These are phyloP conservation scores for Adelognathus sp. DNA, from an alignment of 2,888 invertebrate genomes.

Conservation along the genomic window DNA sequence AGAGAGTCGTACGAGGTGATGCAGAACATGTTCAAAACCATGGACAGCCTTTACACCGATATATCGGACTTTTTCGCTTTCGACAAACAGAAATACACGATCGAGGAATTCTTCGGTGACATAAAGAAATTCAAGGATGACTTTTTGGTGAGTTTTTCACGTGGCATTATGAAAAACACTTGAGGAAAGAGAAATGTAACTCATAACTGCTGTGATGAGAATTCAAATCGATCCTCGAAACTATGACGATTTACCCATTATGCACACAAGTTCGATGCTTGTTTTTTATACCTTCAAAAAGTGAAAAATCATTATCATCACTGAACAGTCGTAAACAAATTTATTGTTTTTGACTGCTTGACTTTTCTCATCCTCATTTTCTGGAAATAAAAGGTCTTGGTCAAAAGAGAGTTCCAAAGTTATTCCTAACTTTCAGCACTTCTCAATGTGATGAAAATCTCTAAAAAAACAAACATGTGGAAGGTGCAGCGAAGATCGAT, in stretches of 20 bases:
- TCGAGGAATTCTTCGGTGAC: conserved; percentile 98
- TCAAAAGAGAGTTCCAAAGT: neutral
- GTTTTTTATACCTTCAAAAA: too few species aligned
- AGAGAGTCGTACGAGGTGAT: conserved; percentile 93
- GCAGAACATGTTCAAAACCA: conserved; percentile 96
- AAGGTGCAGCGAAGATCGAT: too few species aligned
- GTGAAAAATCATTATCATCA: too few species aligned
- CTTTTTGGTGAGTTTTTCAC: conserved; percentile 86
- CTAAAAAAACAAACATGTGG: too few species aligned
- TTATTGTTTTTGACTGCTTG: too few species aligned
- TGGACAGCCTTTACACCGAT: conserved; percentile 92
- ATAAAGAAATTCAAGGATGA: conserved; percentile 97
- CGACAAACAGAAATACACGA: conserved; percentile 94
- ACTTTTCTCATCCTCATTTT: too few species aligned
- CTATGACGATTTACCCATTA: neutral
- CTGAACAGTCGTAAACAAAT: too few species aligned
- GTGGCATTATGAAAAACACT: neutral
- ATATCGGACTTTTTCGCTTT: conserved; percentile 95
- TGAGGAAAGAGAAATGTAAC: too few species aligned
- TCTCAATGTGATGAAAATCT: too few species aligned
- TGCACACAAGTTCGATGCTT: too few species aligned
- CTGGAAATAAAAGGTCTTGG: too few species aligned
- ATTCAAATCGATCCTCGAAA: neutral
- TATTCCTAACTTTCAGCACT: neutral
- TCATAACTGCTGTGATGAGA: too few species aligned